These are phyloP conservation scores for Chanos chanos DNA, from an alignment of 2,797 vertebrate genomes.

Conservation along the genomic window DNA sequence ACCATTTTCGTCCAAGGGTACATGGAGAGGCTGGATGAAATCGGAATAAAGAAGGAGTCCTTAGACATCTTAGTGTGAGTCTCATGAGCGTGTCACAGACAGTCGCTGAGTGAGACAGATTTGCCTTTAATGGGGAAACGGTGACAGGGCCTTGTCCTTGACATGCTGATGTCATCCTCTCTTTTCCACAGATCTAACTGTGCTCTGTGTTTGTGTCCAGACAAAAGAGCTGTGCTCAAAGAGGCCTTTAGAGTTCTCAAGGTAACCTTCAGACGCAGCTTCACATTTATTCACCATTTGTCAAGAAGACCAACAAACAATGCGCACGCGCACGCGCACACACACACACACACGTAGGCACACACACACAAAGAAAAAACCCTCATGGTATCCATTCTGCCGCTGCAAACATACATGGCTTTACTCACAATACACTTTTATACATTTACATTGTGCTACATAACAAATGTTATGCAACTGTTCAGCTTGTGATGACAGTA, in stretches of 20 bases:
- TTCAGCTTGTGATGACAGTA: neutral
- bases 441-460: conserved; percentile 11
- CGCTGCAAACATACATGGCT: conserved; percentile 17
- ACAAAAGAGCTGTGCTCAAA: conserved; percentile 66
- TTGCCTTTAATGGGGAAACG: too few species aligned
- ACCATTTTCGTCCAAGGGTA: conserved; percentile 47
- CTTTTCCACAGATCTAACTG: conserved; percentile 67
- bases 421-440: conserved; percentile 10
- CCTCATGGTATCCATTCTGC: neutral
- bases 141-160: too few species aligned
- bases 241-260: conserved; percentile 66
- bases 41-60: conserved; percentile 31
- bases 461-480: conserved; percentile 23
- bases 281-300: too few species aligned
- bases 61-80: conserved; percentile 67
- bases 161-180: too few species aligned
- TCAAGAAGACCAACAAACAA: too few species aligned
- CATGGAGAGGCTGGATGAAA: conserved; percentile 35
- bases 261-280: too few species aligned
- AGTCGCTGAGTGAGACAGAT: too few species aligned
- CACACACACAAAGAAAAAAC: neutral
- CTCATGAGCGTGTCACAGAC: neutral
- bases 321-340: too few species aligned
- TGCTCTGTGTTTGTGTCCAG: conserved; percentile 73
- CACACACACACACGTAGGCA: too few species aligned